Conservation (phyloP, 2,113 vertebrate species). For the Lepidiolamprologus cunningtoni region DNA sequence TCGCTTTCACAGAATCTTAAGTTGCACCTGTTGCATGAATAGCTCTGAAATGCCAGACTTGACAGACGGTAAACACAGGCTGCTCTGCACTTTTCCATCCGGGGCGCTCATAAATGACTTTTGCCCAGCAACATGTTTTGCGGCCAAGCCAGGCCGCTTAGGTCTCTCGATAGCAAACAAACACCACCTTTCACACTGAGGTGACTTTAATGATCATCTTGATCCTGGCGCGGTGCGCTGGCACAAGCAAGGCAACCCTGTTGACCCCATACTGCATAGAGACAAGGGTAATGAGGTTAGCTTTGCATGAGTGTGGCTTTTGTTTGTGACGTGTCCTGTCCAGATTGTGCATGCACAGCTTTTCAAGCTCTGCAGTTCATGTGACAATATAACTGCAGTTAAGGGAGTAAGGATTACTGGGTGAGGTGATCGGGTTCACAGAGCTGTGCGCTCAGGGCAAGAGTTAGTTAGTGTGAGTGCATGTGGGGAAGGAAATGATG, state of each 20-base stretch:
- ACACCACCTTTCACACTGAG: background rate
- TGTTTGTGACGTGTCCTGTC: constrained; percentile 53
- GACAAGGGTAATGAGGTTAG: constrained; percentile 68
- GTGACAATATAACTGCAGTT: constrained; percentile 54
- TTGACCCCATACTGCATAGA: constrained; percentile 49
- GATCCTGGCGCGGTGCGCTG: background rate
- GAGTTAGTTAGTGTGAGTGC: background rate
- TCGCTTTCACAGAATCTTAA: constrained; percentile 14
- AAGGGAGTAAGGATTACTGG: constrained; percentile 51
- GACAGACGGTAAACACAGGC: constrained; percentile 33
- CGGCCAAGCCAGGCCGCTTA: background rate
- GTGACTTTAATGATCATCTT: constrained; percentile 18
- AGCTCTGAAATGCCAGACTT: constrained; percentile 4
- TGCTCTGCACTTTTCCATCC: background rate
- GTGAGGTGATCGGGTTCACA: constrained; percentile 50
- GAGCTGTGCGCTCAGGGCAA: background rate
- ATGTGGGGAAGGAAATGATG: constrained; percentile 28
- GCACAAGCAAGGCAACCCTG: constrained; percentile 21
- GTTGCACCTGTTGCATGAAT: constrained; percentile 44
- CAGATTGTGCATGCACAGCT: constrained; percentile 20
- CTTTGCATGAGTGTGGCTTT: constrained; percentile 42
- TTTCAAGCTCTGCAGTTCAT: constrained; percentile 41
- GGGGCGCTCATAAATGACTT: background rate
- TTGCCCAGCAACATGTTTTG: constrained; percentile 17
- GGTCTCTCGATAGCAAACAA: background rate